These are phyloP conservation scores for Peromyscus californicus DNA, from an alignment of 2,113 vertebrate species.

Conservation along the genomic window DNA sequence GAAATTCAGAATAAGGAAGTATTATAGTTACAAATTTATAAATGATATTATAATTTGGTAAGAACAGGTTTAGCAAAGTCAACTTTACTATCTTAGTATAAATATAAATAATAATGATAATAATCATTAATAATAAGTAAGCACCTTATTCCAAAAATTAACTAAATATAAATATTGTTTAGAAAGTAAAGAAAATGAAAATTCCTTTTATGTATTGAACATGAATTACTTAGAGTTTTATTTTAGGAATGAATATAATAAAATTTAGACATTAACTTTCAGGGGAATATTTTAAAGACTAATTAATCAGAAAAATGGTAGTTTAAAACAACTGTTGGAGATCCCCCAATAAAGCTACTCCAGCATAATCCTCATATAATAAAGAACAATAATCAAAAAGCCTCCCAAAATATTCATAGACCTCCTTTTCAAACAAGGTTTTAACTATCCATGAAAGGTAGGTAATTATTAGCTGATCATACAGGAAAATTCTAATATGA, in stretches of 20 bases:
- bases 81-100: background rate
- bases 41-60: background rate
- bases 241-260: background rate
- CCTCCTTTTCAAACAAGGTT: background rate
- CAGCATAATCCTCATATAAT: background rate
- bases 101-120: background rate
- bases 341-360: background rate
- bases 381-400: background rate
- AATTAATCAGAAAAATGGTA: background rate
- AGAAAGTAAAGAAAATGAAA: background rate
- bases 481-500: background rate
- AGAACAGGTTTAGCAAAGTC: background rate
- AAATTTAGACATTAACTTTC: background rate
- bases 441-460: background rate
- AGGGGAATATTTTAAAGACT: background rate
- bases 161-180: background rate
- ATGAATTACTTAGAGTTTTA: background rate
- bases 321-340: background rate
- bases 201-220: background rate
- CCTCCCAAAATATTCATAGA: background rate
- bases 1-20: background rate
- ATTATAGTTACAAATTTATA: background rate
- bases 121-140: background rate
- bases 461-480: background rate
- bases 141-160: background rate